These are phyloP conservation scores for Oophaga pumilio DNA, from an alignment of 2,113 vertebrate species.

Conservation along the genomic window DNA sequence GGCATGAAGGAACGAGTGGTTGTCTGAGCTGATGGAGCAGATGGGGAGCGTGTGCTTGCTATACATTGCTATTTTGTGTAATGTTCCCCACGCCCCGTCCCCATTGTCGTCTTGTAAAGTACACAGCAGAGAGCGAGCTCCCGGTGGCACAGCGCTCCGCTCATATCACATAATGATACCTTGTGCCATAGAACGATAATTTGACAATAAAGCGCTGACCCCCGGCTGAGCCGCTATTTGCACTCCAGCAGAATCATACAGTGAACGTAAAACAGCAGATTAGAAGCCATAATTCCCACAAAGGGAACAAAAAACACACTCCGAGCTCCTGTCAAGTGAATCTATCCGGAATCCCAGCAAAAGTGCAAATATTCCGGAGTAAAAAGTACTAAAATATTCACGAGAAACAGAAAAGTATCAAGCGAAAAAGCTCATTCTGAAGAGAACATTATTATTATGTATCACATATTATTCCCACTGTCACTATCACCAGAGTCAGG, in stretches of 20 bases:
- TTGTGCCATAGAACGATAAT: conserved; percentile 51
- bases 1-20: not conserved
- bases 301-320: not conserved
- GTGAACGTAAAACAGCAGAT: conserved; percentile 29
- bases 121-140: conserved; percentile 25
- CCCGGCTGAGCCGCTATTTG: conserved; percentile 23
- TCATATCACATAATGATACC: conserved; percentile 56
- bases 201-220: conserved; percentile 23
- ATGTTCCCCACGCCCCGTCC: conserved; percentile 10
- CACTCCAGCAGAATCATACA: conserved; percentile 27
- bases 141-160: not conserved
- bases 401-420: not conserved
- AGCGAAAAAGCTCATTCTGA: not conserved
- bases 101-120: conserved; percentile 33
- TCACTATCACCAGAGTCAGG: not conserved
- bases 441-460: not conserved
- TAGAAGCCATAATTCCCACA: conserved; percentile 40
- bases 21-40: not conserved
- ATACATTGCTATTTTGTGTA: conserved; percentile 48
- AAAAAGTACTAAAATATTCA: not conserved
- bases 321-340: not conserved
- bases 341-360: not conserved
- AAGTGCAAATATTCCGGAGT: not conserved
- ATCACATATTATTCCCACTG: not conserved
- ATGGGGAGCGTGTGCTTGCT: not conserved